Evolutionary conservation across 1,140 invertebrate species (phyloP), one percentile per base, ranked within the genome.

Genomic region (Cydia splendana): DNA sequence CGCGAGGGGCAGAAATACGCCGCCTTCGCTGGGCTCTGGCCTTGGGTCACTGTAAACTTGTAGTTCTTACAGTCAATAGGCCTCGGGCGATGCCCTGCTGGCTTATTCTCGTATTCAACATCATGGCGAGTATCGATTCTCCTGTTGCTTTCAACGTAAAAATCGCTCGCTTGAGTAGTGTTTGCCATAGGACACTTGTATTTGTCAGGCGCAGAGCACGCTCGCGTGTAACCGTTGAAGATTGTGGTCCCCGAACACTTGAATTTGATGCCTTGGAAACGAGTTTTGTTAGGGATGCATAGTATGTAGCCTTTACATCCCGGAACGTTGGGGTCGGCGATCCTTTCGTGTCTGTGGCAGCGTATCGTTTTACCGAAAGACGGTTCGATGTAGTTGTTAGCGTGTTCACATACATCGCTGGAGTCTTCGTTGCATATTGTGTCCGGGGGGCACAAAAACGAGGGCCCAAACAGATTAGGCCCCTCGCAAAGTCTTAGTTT

Each of bases 251-350:
- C 91, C 0, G 86, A 82, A 62, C 91, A 93, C 75, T 91, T 89
- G 75, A 93, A 93, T 69, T 92, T 92, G 12, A 93, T 89, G 15
- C 87, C 90, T 86, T 92, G 90, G 78, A 91, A 90, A 12, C 87
- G 84, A 65, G 88, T 88, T 77, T 88, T 91, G 77, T 91, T 92
- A 0, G 90, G 86, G 75, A 93, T 91, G 76, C 91, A 93, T 4
- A 93, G 76, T 13, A 93, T 91, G 76, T 93, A 93, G 13, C 91
- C 91, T 82, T 92, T 93, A 77, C 91, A 93, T 4, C 82, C 85
- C 1, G 89, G 84, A 1, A 93, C 88, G 51, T 73, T 90, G 1
- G 91, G 85, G 75, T 93, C 91, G 0, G 88, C 89, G 0, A 92
- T 83, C 74, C 91, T 84, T 82, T 92, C 91, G 75, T 87, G 86